phyloP scores from a whole-genome alignment of 2,888 invertebrate genomes.

The Nymphalis c-album region DNA sequence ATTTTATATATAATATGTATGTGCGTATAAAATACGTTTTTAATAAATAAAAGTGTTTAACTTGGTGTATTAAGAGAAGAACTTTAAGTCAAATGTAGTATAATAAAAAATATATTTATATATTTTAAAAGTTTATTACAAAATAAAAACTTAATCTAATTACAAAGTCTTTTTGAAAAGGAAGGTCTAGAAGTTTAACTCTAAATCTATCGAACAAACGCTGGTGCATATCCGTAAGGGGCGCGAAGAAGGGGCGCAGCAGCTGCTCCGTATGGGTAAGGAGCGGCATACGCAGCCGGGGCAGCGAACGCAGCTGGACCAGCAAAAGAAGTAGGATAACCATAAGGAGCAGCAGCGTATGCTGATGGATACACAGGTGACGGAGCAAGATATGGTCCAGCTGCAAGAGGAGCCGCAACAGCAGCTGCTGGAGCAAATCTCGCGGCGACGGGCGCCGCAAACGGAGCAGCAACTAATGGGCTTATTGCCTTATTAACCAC shows the following conservation, averaged over 20 bases:
- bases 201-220: conserved; percentile 74
- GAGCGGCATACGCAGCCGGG: conserved; percentile 43
- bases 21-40: too few species aligned
- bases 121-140: conserved; percentile 15
- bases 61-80: not conserved
- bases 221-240: conserved; percentile 62
- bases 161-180: conserved; percentile 53
- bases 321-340: conserved; percentile 40
- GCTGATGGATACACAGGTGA: conserved; percentile 39
- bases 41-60: too few species aligned
- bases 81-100: not conserved
- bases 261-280: conserved; percentile 39
- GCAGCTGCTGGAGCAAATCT: conserved; percentile 42
- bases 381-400: conserved; percentile 46
- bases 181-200: conserved; percentile 69
- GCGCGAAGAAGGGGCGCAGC: conserved; percentile 46
- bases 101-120: conserved; percentile 2
- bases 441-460: conserved; percentile 38
- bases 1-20: too few species aligned
- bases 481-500: conserved; percentile 74
- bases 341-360: conserved; percentile 45
- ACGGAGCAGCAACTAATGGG: conserved; percentile 62
- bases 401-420: conserved; percentile 31
- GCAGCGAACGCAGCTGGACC: conserved; percentile 47
- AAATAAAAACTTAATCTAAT: conserved; percentile 26